Conservation (phyloP, 2,797 vertebrate species). For the Gila robusta region DNA sequence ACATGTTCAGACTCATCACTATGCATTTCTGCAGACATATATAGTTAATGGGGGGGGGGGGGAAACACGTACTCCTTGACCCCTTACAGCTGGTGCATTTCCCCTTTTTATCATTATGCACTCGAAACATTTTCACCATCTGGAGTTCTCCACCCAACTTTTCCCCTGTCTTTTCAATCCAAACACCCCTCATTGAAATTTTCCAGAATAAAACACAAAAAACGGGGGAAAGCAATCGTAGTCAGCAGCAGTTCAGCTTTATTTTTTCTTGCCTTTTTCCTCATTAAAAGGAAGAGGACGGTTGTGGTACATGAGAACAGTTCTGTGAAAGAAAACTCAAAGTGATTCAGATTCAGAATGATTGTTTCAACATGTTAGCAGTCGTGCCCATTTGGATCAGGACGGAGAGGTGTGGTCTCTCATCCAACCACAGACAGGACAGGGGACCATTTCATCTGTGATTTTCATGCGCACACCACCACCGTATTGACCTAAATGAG, state of each 20-base stretch:
- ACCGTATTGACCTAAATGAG: slow-evolving; percentile 66
- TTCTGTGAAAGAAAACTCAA: slow-evolving; percentile 51
- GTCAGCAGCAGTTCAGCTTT: slow-evolving; percentile 71
- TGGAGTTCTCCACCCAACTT: slow-evolving; percentile 42
- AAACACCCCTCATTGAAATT: slow-evolving; percentile 27
- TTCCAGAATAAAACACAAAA: slow-evolving; percentile 33
- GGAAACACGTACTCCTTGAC: slow-evolving; percentile 43
- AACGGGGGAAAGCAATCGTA: slow-evolving; percentile 2
- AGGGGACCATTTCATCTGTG: slow-evolving; percentile 86
- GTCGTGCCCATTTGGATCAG: slow-evolving; percentile 61
- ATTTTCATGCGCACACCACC: slow-evolving; percentile 90
- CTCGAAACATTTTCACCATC: slow-evolving; percentile 34
- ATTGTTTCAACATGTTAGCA: slow-evolving; percentile 61
- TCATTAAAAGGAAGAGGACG: slow-evolving; percentile 69
- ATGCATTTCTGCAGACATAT: slow-evolving; percentile 49
- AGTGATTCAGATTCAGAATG: slow-evolving; percentile 37
- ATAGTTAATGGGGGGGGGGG: slow-evolving; percentile 48
- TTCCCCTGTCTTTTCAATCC: slow-evolving; percentile 27
- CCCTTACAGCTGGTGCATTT: neutral
- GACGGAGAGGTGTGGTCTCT: slow-evolving; percentile 64
- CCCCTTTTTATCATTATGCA: slow-evolving; percentile 5
- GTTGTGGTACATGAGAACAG: slow-evolving; percentile 64
- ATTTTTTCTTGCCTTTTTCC: slow-evolving; percentile 66
- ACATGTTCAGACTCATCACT: slow-evolving; percentile 63
- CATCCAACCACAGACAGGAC: slow-evolving; percentile 93